phyloP scores from a whole-genome alignment of 1,140 invertebrate species.

The Limonius californicus region DNA sequence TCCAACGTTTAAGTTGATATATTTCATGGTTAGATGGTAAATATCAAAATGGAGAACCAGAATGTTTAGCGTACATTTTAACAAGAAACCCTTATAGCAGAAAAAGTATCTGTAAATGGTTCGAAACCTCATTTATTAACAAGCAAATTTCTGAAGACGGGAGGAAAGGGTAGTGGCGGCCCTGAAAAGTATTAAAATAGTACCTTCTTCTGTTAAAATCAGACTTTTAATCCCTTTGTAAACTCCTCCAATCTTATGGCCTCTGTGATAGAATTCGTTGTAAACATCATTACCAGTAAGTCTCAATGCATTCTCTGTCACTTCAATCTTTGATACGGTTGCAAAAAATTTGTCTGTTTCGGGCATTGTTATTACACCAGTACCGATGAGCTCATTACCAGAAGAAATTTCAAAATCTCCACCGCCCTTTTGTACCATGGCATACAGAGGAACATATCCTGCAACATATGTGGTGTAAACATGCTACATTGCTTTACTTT shows the following conservation, averaged over 20 bases:
- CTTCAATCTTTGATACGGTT: conserved; percentile 45
- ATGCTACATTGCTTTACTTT: too few species aligned
- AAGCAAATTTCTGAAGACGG: too few species aligned
- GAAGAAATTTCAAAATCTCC: conserved; percentile 85
- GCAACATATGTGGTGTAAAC: background rate
- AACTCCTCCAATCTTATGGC: conserved; percentile 73
- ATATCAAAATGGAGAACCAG: too few species aligned
- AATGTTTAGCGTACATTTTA: too few species aligned
- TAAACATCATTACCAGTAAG: conserved; percentile 77
- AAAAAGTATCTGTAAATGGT: too few species aligned
- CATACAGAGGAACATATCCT: conserved; percentile 65
- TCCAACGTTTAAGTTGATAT: too few species aligned
- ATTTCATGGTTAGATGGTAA: too few species aligned
- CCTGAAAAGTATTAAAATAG: too few species aligned
- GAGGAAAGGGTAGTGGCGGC: too few species aligned
- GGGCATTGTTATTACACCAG: conserved; percentile 62
- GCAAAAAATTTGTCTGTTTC: conserved; percentile 46
- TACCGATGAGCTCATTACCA: conserved; percentile 70
- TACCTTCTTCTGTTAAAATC: conserved; percentile 34
- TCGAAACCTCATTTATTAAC: too few species aligned
- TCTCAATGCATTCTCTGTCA: conserved; percentile 46
- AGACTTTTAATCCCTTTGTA: conserved; percentile 40
- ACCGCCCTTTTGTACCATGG: conserved; percentile 81
- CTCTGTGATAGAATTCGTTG: conserved; percentile 85
- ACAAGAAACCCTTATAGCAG: too few species aligned